phyloP scores from a whole-genome alignment of 2,113 vertebrate species.

The Machaerirhynchus nigripectus region DNA sequence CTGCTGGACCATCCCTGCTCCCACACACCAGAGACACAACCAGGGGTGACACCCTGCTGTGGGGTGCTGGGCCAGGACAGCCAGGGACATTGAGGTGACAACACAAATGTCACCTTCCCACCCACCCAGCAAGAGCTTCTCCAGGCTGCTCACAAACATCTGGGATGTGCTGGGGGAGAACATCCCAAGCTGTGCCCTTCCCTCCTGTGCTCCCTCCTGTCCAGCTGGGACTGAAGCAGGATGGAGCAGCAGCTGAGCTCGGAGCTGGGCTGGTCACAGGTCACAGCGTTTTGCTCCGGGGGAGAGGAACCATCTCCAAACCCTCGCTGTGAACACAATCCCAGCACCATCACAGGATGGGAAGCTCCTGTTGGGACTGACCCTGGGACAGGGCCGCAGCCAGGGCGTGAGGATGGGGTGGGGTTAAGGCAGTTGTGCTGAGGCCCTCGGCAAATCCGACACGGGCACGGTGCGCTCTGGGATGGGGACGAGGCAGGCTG shows the following conservation, averaged over 20 bases:
- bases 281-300: fast-evolving
- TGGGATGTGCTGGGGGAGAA: background rate
- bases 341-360: background rate
- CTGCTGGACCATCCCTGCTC: background rate
- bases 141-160: background rate
- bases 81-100: fast-evolving
- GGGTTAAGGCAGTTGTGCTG: slow-evolving; percentile 8
- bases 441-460: fast-evolving
- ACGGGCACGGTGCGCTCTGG: fast-evolving
- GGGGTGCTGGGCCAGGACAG: background rate
- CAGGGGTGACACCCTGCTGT: background rate
- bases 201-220: background rate
- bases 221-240: fast-evolving
- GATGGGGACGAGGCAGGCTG: fast-evolving
- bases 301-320: background rate
- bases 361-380: background rate
- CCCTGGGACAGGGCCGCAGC: fast-evolving
- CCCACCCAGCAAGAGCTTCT: background rate
- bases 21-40: background rate
- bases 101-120: background rate
- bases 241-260: background rate
- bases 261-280: fast-evolving
- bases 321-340: fast-evolving
- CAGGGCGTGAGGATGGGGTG: fast-evolving
- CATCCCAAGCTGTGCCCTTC: background rate